Conservation (phyloP, 2,888 invertebrate species). For the Lasioglossum figueresi region DNA sequence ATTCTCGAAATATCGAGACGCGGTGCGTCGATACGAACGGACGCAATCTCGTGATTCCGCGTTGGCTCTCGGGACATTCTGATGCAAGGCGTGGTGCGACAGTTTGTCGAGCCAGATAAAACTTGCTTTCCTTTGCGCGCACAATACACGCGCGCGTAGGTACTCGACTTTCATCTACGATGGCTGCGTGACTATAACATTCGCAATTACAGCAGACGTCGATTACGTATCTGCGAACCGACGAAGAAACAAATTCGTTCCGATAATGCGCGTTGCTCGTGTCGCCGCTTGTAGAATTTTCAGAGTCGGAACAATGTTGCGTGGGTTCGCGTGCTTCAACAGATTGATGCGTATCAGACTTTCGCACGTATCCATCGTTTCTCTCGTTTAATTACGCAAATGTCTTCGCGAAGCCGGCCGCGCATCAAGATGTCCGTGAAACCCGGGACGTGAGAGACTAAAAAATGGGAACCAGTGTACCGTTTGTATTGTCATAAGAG, state of each 20-base stretch:
- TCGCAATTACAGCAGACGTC: not conserved
- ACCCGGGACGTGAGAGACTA: constrained; percentile 49
- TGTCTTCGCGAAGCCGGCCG: constrained; percentile 15
- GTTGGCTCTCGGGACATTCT: constrained; percentile 72
- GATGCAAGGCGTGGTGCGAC: constrained; percentile 75
- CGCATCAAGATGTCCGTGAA: constrained; percentile 59
- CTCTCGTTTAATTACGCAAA: constrained; percentile 37
- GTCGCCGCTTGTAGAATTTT: not conserved
- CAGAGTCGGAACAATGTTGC: not conserved
- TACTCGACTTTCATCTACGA: constrained; percentile 55
- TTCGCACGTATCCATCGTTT: constrained; percentile 16
- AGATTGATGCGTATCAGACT: constrained; percentile 10
- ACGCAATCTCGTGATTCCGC: constrained; percentile 67
- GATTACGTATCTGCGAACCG: not conserved
- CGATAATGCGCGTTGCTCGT: not conserved
- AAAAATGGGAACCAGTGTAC: constrained; percentile 49
- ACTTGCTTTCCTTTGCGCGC: constrained; percentile 70
- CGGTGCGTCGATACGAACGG: constrained; percentile 53
- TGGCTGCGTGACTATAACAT: constrained; percentile 34
- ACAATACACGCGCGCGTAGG: constrained; percentile 42
- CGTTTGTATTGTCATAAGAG: constrained; percentile 30
- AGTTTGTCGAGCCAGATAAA: constrained; percentile 62
- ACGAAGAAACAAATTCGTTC: not conserved
- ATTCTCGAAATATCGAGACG: constrained; percentile 29
- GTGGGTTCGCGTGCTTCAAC: not conserved